phyloP scores from a whole-genome alignment of 2,797 vertebrate species.

The Artibeus lituratus region DNA sequence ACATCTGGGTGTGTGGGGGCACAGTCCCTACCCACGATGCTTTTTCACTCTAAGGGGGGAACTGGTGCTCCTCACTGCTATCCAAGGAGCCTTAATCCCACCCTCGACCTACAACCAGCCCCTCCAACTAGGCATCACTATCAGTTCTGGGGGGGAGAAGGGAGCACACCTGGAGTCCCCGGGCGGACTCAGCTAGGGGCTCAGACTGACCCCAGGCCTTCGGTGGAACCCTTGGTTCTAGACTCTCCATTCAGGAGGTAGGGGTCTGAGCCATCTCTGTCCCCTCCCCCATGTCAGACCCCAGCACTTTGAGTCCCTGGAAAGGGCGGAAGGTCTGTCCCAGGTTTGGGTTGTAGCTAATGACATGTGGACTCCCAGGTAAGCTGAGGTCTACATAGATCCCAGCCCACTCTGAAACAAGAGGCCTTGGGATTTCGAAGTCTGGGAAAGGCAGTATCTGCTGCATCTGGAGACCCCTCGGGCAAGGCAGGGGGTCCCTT shows the following conservation, averaged over 20 bases:
- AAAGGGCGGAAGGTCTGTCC: background rate
- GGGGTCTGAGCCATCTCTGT: background rate
- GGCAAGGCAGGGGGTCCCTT: background rate
- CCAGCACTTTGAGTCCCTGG: background rate
- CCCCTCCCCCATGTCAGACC: background rate
- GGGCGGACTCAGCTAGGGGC: background rate
- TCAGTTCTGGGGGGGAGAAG: background rate
- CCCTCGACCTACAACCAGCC: background rate
- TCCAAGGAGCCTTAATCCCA: background rate
- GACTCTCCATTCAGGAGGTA: background rate
- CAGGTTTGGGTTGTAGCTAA: background rate
- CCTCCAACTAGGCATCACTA: background rate
- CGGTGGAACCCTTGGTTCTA: background rate
- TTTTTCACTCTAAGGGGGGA: background rate
- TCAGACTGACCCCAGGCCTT: background rate
- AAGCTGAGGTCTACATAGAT: background rate
- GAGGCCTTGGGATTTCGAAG: background rate
- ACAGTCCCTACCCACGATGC: background rate
- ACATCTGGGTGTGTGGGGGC: no score
- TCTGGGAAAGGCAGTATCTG: background rate
- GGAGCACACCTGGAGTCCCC: background rate
- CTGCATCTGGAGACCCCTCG: background rate
- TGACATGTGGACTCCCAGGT: background rate
- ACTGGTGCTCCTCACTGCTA: background rate
- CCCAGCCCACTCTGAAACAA: background rate